These are phyloP conservation scores for Synergus japonicus DNA, from an alignment of 2,888 invertebrate genomes.

Conservation along the genomic window DNA sequence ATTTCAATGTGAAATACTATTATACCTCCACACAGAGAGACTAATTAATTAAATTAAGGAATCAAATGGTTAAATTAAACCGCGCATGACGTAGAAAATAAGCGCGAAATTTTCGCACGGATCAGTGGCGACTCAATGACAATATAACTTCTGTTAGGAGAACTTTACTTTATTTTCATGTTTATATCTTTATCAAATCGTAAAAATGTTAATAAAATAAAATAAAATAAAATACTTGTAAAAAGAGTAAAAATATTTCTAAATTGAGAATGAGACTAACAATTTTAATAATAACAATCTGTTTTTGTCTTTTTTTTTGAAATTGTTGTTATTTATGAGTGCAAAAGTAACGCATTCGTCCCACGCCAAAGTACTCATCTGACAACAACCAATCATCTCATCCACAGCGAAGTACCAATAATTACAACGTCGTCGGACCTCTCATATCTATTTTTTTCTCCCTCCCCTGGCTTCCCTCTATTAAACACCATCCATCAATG, in stretches of 20 bases:
- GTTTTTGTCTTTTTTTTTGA: no score
- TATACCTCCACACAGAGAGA: not conserved
- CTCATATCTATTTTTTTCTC: constrained; percentile 43
- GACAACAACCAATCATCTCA: constrained; percentile 59
- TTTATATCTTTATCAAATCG: not conserved
- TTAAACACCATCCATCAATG: not conserved
- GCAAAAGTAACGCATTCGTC: constrained; percentile 55
- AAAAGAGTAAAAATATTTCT: not conserved
- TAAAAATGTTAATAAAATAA: no score
- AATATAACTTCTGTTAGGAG: not conserved
- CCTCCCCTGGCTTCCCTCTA: not conserved
- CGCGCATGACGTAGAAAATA: not conserved
- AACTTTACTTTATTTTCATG: not conserved
- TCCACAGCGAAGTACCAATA: constrained; percentile 60
- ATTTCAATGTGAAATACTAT: not conserved
- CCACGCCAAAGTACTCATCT: constrained; percentile 58
- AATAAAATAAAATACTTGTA: not conserved
- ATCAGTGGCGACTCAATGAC: not conserved
- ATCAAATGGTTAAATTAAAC: not conserved
- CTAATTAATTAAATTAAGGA: constrained; percentile 8
- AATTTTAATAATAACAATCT: no score
- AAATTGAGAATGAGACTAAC: no score
- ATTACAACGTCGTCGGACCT: constrained; percentile 56
- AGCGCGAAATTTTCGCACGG: not conserved
- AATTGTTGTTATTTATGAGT: constrained; percentile 32